Evolutionary conservation across 2,888 invertebrate genomes (phyloP), one percentile per base, ranked within the genome.

Genomic region (Patella pellucida): DNA sequence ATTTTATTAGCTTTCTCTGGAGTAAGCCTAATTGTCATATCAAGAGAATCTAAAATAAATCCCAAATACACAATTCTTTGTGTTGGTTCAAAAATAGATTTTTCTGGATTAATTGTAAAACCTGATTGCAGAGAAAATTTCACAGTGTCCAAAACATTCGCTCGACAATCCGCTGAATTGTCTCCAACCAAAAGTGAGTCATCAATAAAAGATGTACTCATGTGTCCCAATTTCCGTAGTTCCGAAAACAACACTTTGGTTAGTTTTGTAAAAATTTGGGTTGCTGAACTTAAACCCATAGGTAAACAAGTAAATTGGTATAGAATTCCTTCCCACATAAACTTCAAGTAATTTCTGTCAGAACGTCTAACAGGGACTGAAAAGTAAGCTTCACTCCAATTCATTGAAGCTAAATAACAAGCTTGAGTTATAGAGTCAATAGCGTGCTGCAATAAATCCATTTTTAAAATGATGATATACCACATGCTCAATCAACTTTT

Each of bases 351-450:
- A 9, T 54, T 70, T 52, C 56, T 69, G 19, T 68, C 15, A 27
- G 52, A 5, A 41, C 52, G 69, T 15, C 41, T 50, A 70, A 78
- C 69, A n/a, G 71, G 72, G 4, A 76, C 56, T 31, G 72, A 71
- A 56, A 68, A 74, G 70, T 78, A 76, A 23, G 76, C 78, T 62
- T 76, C 51, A 16, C 31, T 52, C 23, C 76, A 16, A 52, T 76
- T 76, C 1, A 78, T 16, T 27, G 56, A 70, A 41, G 73, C 76
- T 70, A 75, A 71, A n/a, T 50, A 67, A 69, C 62, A 75, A 51
- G 50, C 54, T 54, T 3, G 54, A n/a, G n/a, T n/a, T 54, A 54
- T 54, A 4, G 15, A 54, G n/a, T 54, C 54, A 54, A 54, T 54
- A 54, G 15, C 54, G n/a, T 54, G 54, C 54, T 54, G 54, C 54